Percentiles rank a stretch among this genome's conserved stretches.
Evolutionary conservation across 2,797 vertebrate genomes (phyloP).

Genomic region (Peromyscus eremicus): DNA sequence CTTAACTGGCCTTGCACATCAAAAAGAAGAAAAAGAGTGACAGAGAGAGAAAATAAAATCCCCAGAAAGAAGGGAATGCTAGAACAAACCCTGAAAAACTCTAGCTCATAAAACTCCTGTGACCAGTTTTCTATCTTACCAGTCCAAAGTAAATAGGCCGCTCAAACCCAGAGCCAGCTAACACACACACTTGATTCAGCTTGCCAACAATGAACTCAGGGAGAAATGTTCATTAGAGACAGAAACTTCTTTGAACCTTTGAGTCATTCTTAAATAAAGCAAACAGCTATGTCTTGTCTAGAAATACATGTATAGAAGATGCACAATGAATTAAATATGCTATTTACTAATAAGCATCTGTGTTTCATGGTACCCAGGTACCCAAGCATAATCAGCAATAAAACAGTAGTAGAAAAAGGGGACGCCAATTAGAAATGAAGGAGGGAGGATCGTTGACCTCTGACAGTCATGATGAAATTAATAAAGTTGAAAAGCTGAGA

Average conservation of each 20-base stretch:
- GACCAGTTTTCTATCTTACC: slow-evolving; percentile 78
- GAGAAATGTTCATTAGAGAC: slow-evolving; percentile 21
- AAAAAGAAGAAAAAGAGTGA: slow-evolving; percentile 58
- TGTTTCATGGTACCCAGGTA: not conserved
- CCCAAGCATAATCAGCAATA: not conserved
- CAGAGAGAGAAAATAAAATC: not conserved
- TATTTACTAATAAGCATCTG: not conserved
- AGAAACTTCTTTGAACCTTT: not conserved
- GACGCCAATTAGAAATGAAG: not conserved
- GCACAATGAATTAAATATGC: no score
- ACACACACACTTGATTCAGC: slow-evolving; percentile 45
- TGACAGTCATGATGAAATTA: not conserved
- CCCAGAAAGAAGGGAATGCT: slow-evolving; percentile 68
- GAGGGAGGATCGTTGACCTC: not conserved
- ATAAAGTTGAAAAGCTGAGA: not conserved
- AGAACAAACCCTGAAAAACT: slow-evolving; percentile 72
- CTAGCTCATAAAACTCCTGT: slow-evolving; percentile 73
- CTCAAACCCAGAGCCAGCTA: slow-evolving; percentile 71
- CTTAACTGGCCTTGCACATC: slow-evolving; percentile 78
- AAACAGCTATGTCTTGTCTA: no score
- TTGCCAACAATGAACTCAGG: slow-evolving; percentile 54
- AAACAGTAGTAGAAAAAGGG: not conserved
- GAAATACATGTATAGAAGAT: no score
- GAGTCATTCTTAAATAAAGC: no score
- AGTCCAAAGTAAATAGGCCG: slow-evolving; percentile 82